These are phyloP conservation scores for Anser brachyrhynchus DNA, from an alignment of 2,113 vertebrate genomes.

Conservation along the genomic window DNA sequence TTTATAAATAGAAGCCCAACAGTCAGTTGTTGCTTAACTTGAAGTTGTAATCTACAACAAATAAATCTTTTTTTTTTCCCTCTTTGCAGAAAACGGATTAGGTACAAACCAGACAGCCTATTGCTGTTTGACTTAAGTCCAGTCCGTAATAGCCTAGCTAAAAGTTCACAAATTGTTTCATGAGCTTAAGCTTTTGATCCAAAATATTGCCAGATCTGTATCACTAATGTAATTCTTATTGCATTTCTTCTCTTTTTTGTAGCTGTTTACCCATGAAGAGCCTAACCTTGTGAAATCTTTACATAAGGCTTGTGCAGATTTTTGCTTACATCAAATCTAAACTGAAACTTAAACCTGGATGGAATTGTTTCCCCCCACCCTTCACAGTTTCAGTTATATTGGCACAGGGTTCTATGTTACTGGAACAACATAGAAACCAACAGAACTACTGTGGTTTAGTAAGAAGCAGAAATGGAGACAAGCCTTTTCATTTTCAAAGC, in stretches of 20 bases:
- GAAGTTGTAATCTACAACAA: not conserved
- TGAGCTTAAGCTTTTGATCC: conserved; percentile 3
- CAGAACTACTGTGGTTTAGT: not conserved
- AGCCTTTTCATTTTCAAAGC: not conserved
- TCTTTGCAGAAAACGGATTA: not conserved
- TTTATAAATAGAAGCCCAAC: not conserved
- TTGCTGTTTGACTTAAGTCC: not conserved
- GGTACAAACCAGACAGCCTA: not conserved
- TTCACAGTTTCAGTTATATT: not conserved
- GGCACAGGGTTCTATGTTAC: not conserved
- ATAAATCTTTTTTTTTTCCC: not conserved
- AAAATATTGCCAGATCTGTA: conserved; percentile 10
- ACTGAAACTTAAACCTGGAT: not conserved
- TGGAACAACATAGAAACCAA: not conserved
- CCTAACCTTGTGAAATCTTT: not conserved
- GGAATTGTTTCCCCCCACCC: not conserved
- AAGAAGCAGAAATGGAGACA: not conserved
- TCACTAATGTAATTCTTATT: not conserved
- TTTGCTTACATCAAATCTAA: not conserved
- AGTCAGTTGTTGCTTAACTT: not conserved
- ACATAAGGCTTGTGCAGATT: not conserved
- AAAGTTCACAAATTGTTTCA: not conserved
- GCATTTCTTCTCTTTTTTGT: not conserved
- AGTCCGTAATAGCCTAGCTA: not conserved
- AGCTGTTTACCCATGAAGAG: not conserved